Evolutionary conservation across 2,888 invertebrate species (phyloP).

Genomic region (Himalopsyche anomala): DNA sequence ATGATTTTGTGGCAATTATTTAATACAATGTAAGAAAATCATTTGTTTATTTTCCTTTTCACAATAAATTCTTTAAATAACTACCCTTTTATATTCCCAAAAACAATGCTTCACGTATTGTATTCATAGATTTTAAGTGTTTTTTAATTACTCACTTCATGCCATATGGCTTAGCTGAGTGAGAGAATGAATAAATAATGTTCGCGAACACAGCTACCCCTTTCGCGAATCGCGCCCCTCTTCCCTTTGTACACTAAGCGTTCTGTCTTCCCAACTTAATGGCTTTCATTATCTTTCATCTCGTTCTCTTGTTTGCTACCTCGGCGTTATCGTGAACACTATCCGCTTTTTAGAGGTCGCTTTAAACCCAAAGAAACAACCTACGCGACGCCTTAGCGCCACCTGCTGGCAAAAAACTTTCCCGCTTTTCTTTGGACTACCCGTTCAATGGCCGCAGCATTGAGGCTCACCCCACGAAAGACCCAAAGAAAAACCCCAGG

Average conservation of each 20-base stretch:
- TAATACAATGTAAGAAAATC: no score
- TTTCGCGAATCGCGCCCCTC: conserved; percentile 46
- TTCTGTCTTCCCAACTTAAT: conserved; percentile 62
- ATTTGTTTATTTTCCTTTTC: no score
- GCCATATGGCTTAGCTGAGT: conserved; percentile 54
- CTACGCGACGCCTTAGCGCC: conserved; percentile 48
- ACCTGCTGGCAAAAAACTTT: conserved; percentile 53
- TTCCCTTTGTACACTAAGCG: conserved; percentile 54
- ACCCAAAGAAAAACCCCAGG: conserved; percentile 50
- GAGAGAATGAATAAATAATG: conserved; percentile 62
- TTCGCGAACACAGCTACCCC: conserved; percentile 49
- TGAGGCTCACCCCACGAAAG: conserved; percentile 41
- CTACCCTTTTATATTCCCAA: not conserved
- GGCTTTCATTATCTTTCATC: conserved; percentile 65
- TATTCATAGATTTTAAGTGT: conserved; percentile 29
- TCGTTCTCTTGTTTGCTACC: conserved; percentile 64
- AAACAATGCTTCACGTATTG: not conserved
- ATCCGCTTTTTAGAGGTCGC: conserved; percentile 58
- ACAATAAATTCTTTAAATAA: no score
- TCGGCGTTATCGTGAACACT: conserved; percentile 62
- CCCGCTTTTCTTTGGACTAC: conserved; percentile 46
- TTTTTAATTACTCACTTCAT: conserved; percentile 44
- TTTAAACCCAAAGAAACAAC: conserved; percentile 52
- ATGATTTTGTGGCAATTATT: no score
- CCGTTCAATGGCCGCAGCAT: conserved; percentile 38